Evolutionary conservation across 2,888 invertebrate species (phyloP).

Genomic region (Cancer borealis): DNA sequence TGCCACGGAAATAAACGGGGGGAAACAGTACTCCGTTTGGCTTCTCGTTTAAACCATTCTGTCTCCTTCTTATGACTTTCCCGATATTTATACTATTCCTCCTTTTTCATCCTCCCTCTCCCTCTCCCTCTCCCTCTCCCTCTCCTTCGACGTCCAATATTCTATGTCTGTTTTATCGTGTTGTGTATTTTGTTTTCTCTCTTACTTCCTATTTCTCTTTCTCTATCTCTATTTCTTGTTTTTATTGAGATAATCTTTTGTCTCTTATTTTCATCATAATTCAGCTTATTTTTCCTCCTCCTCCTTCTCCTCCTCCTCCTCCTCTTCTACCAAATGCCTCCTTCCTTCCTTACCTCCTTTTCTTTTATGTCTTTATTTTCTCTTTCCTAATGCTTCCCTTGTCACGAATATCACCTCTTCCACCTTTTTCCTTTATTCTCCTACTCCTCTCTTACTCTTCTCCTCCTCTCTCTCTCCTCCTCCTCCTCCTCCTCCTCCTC

Average conservation of each 20-base stretch:
- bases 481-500: slow-evolving; percentile 13
- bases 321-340: background rate
- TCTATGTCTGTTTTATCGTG: slow-evolving; percentile 7
- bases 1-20: background rate
- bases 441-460: background rate
- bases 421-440: background rate
- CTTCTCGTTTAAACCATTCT: background rate
- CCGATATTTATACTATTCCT: background rate
- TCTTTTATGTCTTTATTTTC: background rate
- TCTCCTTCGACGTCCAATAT: background rate
- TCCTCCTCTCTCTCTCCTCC: background rate
- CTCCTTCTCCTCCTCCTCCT: background rate
- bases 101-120: background rate
- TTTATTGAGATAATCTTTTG: background rate
- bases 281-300: background rate
- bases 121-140: background rate
- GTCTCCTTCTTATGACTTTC: background rate
- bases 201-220: background rate
- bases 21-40: background rate
- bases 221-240: background rate
- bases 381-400: background rate
- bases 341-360: background rate
- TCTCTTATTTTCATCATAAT: background rate
- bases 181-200: slow-evolving; percentile 2
- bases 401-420: background rate